Percentiles rank a stretch among this genome's conserved stretches.
Conservation (phyloP, 2,113 vertebrate genomes). For the Oreochromis niloticus region DNA sequence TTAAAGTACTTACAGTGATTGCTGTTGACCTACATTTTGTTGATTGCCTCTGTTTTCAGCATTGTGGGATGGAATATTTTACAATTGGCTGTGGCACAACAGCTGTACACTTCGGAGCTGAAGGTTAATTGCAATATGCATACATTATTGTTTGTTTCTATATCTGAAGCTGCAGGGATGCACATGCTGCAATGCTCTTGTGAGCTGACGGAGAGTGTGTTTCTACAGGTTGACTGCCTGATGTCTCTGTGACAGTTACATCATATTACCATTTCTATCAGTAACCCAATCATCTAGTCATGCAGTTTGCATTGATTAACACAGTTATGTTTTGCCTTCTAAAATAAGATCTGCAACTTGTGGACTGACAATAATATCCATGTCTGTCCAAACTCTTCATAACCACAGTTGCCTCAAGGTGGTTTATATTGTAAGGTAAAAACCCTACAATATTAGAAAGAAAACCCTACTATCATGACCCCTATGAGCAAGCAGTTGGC, state of each 20-base stretch:
- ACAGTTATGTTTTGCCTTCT: background rate
- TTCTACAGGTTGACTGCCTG: background rate
- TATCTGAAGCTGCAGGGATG: background rate
- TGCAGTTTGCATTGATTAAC: background rate
- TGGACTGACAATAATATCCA: background rate
- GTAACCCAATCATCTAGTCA: background rate
- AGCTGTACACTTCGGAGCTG: background rate
- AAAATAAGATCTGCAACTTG: background rate
- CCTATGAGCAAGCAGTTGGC: background rate
- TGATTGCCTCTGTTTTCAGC: background rate
- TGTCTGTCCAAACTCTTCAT: background rate
- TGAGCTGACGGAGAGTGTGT: background rate
- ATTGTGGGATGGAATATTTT: background rate
- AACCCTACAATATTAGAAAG: background rate
- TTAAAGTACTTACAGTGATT: conserved; percentile 14
- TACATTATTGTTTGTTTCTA: background rate
- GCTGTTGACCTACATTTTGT: conserved; percentile 8
- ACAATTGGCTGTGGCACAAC: background rate
- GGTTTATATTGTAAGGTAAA: background rate
- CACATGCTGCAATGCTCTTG: background rate
- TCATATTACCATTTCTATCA: background rate
- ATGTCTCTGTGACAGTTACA: background rate
- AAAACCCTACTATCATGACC: background rate
- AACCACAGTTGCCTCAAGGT: background rate
- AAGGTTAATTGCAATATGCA: background rate